Base-by-base conservation (phyloP, 1,140 invertebrate genomes). In the Nylanderia fulva region DNA sequence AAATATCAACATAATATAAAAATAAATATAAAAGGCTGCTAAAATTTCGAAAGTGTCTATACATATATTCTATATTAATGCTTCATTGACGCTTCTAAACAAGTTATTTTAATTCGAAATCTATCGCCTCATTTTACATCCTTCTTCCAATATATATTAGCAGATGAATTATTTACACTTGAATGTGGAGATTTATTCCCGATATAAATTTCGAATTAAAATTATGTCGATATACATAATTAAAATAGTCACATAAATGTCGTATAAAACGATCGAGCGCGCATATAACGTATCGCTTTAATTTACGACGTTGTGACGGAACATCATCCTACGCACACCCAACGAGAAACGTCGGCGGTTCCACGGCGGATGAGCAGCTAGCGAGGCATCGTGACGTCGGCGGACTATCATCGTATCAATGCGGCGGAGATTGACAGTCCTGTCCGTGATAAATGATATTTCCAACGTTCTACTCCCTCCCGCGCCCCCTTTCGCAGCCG, bases 391-490 rank as follows among this genome's bases (percentile, higher is more conserved):
- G 90, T 88, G 88, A 89, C 90, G 91, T 92, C 90, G 90, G 88
- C 90, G 90, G 92, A 91, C 91, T 90, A 92, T 91, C 90, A 90
- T 92, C 90, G 90, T 93, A 94, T 94, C 93, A 93, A 94, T 94
- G 92, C 88, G 91, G 88, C 86, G 85, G 84, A 93, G 93, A 94
- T 94, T 94, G 94, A 94, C 93, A 94, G 92, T 90, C 76, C 88
- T 90, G 91, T 89, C 88, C 88, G 92, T 94, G 93, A 94, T 94
- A 93, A 94, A 94, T 93, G 93, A 91, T 93, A 84, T 82, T 88
- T 66, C 79, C 48, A 87, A 76, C 88, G 88, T 87, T 80, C 85
- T 84, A 85, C 63, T 64, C 87, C 86, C 82, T 84, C 45, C 8
- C 8, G 45, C 74, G 36, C 63, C 66, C 58, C 39, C 54, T 45